Evolutionary conservation across 2,113 vertebrate genomes (phyloP).

Genomic region (Sphyrna mokarran): DNA sequence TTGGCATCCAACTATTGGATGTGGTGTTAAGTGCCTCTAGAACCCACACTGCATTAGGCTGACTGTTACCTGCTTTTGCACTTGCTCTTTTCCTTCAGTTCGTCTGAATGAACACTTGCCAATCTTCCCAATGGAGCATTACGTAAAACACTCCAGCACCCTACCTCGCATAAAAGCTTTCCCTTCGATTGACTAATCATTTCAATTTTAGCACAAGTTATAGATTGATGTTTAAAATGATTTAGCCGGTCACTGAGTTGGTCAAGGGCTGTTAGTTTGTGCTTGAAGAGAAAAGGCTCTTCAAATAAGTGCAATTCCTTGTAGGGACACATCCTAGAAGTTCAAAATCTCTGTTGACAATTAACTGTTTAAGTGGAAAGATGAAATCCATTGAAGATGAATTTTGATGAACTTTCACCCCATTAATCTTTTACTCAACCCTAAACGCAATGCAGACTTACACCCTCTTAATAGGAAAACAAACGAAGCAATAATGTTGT

Average conservation of each 20-base stretch:
- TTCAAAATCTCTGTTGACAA: neutral
- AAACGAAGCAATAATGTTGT: neutral
- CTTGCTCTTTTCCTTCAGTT: neutral
- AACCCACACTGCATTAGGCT: neutral
- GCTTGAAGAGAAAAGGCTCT: neutral
- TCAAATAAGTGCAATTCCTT: neutral
- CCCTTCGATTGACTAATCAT: constrained; percentile 1
- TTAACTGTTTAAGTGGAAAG: neutral
- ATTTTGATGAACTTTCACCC: neutral
- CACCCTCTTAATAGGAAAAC: neutral
- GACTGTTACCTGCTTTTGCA: neutral
- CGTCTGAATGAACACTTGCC: neutral
- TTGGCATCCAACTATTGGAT: neutral
- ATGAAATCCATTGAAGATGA: neutral
- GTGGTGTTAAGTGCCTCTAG: neutral
- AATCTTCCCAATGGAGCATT: neutral
- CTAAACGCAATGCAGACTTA: neutral
- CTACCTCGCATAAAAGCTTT: neutral
- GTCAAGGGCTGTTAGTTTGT: neutral
- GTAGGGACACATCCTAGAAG: neutral
- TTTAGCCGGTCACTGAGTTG: constrained; percentile 16
- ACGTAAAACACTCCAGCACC: neutral
- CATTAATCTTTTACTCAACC: neutral
- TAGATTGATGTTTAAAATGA: neutral
- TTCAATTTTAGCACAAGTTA: neutral